Evolutionary conservation across 2,888 invertebrate genomes (phyloP), one percentile per base, ranked within the genome.

Genomic region (Thalpophila matura): DNA sequence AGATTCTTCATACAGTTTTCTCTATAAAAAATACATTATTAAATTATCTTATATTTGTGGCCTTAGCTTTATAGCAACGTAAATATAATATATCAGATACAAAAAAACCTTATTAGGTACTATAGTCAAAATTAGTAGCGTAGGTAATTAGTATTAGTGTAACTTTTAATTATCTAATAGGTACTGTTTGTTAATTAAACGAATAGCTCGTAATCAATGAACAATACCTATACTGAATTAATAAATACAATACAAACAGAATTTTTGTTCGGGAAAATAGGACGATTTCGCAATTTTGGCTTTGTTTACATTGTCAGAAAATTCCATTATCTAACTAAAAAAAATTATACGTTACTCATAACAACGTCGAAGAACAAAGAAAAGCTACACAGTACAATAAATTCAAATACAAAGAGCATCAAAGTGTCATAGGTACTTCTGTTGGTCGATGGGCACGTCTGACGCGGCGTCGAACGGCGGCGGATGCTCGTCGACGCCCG

Each of bases 381-480:
- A 46, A 46, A 60, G 33, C 12, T 26, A 50, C 50, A 37, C 38
- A 40, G 29, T 63, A 26, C 10, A 40, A 33, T 40, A 40, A 40
- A 61, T 26, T 1, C 3, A 63, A 51, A 46, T 29, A 26, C 29
- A 38, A 18, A 4, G 9, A 37, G 16, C 6, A 33, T 35, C 6
- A 26, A 40, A 57, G 22, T 20, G 26, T 71, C n/a, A n/a, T n/a
- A n/a, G 83, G 88, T 94, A 98, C 98, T 97, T 98, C 93, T 99
- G 99, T 84, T 98, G 97, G 82, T 99, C 98, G 63, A 98, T 97
- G 38, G 97, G 96, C 35, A 96, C 96, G 76, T 98, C 98, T 4
- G 97, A 97, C 1, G 98, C 96, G 12, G 98, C 98, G 92, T 99
- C 98, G 87, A 98, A 98, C 0, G 98, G 98, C 62, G 97, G 95